These are phyloP conservation scores for Andricus curvator DNA, from an alignment of 2,888 invertebrate genomes.

Conservation along the genomic window DNA sequence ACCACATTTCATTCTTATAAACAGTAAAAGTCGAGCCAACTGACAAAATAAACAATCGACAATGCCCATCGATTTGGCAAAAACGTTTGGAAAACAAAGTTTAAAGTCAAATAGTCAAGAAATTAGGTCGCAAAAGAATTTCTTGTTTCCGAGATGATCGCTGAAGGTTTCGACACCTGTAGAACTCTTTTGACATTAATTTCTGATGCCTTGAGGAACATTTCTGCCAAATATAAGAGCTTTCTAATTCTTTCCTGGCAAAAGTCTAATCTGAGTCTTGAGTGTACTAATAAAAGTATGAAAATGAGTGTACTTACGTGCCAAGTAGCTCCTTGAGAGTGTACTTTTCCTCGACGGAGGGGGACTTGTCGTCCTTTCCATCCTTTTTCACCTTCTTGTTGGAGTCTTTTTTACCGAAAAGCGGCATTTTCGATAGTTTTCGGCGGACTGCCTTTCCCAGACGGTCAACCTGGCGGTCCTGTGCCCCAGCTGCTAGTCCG, in stretches of 20 bases:
- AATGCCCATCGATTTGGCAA: neutral
- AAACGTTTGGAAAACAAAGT: neutral
- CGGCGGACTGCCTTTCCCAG: constrained; percentile 38
- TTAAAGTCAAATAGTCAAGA: neutral
- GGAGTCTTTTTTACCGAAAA: constrained; percentile 93
- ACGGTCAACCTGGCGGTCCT: constrained; percentile 39
- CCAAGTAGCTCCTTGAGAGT: constrained; percentile 93
- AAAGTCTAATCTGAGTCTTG: neutral
- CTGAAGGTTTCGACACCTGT: neutral
- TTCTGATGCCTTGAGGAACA: neutral
- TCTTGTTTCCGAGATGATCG: neutral
- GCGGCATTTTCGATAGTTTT: constrained; percentile 84
- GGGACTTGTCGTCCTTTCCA: constrained; percentile 88
- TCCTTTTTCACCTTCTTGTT: constrained; percentile 92
- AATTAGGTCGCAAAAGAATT: neutral
- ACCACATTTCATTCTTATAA: neutral
- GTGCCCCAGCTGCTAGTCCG: constrained; percentile 39
- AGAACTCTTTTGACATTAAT: neutral
- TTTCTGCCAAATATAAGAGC: neutral
- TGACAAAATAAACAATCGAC: neutral
- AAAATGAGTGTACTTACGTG: constrained; percentile 82
- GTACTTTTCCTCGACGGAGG: constrained; percentile 94
- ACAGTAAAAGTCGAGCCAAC: neutral
- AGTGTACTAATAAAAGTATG: neutral
- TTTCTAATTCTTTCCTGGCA: neutral